Percentiles rank a stretch among this genome's conserved stretches.
Conservation (phyloP, 2,797 vertebrate species). For the Brachyalestes nurse region DNA sequence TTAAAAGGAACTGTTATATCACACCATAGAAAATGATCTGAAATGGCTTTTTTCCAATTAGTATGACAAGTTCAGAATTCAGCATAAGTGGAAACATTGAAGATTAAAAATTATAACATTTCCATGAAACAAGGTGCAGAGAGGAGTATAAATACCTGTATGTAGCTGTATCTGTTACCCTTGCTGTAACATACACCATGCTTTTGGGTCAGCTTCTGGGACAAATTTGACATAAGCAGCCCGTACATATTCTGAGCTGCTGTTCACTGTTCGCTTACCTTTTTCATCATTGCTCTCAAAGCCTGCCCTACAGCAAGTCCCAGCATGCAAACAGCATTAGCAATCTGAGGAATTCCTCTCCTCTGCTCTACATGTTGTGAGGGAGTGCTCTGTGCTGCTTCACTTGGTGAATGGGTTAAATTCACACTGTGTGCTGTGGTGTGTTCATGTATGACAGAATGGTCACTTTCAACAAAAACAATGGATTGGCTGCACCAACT, state of each 20-base stretch:
- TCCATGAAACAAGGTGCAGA: background rate
- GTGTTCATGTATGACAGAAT: too few relatives aligned
- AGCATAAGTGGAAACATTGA: too few relatives aligned
- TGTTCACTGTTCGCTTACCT: background rate
- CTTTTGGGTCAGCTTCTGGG: background rate
- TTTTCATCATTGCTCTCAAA: constrained; percentile 69
- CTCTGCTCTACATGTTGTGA: background rate
- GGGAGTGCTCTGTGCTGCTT: background rate
- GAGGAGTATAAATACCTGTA: background rate
- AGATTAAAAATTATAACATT: background rate
- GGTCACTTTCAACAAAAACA: too few relatives aligned
- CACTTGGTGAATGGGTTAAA: too few relatives aligned
- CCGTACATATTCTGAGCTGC: background rate
- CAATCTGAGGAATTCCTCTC: constrained; percentile 71
- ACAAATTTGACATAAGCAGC: background rate
- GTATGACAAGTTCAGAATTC: too few relatives aligned
- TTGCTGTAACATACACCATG: background rate
- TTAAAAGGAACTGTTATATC: too few relatives aligned
- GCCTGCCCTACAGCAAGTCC: constrained; percentile 65
- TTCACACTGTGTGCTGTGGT: too few relatives aligned
- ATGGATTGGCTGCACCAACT: too few relatives aligned
- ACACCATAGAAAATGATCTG: too few relatives aligned
- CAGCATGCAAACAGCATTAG: constrained; percentile 64
- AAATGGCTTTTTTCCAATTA: too few relatives aligned
- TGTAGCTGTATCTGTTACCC: background rate